Conservation (phyloP, 1,140 invertebrate species). For the Bombus superbus region DNA sequence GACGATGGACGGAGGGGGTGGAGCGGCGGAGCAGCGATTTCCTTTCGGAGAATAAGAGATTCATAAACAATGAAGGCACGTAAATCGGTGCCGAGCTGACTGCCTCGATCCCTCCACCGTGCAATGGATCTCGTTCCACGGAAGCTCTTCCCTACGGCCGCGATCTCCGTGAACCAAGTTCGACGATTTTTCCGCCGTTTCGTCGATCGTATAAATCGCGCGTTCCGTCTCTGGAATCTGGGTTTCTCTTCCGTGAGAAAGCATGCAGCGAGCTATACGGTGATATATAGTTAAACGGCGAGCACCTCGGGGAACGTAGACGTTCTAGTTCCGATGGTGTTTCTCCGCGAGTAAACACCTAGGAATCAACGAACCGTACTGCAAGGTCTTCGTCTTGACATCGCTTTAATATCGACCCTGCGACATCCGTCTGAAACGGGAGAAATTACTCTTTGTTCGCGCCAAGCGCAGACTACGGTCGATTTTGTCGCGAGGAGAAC, state of each 20-base stretch:
- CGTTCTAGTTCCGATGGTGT: neutral
- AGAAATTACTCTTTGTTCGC: neutral
- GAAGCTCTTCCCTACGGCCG: neutral
- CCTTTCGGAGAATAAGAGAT: slow-evolving; percentile 49
- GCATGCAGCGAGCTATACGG: too few relatives aligned
- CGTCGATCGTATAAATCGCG: slow-evolving; percentile 22
- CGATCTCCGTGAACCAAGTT: neutral
- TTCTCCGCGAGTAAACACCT: neutral
- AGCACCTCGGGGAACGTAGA: rapidly evolving
- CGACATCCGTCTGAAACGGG: neutral
- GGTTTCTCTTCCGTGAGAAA: slow-evolving; percentile 50
- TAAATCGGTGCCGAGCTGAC: slow-evolving; percentile 50
- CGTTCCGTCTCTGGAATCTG: slow-evolving; percentile 25
- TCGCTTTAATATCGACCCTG: neutral
- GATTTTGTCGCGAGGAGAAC: neutral
- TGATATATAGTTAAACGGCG: neutral
- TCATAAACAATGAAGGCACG: slow-evolving; percentile 67
- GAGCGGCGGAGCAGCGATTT: neutral
- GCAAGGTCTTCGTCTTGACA: neutral
- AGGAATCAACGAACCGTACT: neutral
- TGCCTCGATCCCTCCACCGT: neutral
- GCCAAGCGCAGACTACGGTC: neutral
- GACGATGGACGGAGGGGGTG: slow-evolving; percentile 4
- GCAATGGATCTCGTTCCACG: neutral
- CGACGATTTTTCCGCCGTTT: slow-evolving; percentile 37